Evolutionary conservation across 2,888 invertebrate genomes (phyloP), one percentile per base, ranked within the genome.

Genomic region (Drosophila lacicola): DNA sequence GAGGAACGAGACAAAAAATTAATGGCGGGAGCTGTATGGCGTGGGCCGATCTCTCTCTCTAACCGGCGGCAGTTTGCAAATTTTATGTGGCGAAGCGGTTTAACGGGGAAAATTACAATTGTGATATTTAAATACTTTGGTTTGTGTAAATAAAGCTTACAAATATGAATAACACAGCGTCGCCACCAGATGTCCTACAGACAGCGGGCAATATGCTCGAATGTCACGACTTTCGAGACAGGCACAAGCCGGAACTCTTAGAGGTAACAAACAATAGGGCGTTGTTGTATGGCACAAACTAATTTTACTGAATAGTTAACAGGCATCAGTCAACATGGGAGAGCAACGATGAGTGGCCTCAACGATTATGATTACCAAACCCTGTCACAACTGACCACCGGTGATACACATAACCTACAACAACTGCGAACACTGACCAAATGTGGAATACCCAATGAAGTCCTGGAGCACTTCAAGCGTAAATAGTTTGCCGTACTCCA

Each of bases 391-490:
- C 93, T 96, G 53, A 94, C 95, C 19, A 93, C 95, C 75, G 95
- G 96, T 69, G 93, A 95, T 69, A 94, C 94, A 71, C 95, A 95
- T 83, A 88, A 83, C 72, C 94, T 97, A 79, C 95, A 95, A 69
- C 96, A 98, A 91, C 94, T 98, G 83, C 95, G 95, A 90, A 95
- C 96, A 70, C 93, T 96, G 25, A 96, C 95, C 90, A 97, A 96
- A 93, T 95, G 97, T 70, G 97, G 98, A 11, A 93, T 99, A 58
- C 99, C 99, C 25, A 95, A 96, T 9, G 98, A 98, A 94, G 96
- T 99, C 68, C 95, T 98, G 93, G 98, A 99, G 93, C 97, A 98
- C 92, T 97, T 98, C 94, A 96, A 96, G 81, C 97, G 98, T 98
- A 96, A 74, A 47, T 62, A 54, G 3, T 19, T 17, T 70, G 29